Percentiles rank a stretch among this genome's conserved stretches.
These are phyloP conservation scores for Psettodes erumei DNA, from an alignment of 2,113 vertebrate genomes.

Conservation along the genomic window DNA sequence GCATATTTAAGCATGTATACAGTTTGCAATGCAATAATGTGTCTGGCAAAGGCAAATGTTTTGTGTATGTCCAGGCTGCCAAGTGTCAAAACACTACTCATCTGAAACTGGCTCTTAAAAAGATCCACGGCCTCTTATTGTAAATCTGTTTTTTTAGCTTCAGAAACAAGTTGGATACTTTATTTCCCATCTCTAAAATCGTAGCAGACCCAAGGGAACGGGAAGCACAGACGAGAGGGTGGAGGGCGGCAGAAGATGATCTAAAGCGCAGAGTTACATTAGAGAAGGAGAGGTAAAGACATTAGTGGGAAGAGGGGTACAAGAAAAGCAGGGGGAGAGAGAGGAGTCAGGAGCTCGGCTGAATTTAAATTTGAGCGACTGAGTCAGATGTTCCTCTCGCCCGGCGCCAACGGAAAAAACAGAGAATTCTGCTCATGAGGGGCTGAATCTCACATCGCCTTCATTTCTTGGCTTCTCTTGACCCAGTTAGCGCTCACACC, in stretches of 20 bases:
- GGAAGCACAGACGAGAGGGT: not conserved
- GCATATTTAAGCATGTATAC: not conserved
- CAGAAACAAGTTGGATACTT: not conserved
- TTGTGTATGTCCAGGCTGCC: slow-evolving; percentile 6
- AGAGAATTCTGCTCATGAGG: slow-evolving; percentile 68
- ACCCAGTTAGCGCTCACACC: slow-evolving; percentile 67
- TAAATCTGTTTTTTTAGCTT: slow-evolving; percentile 16
- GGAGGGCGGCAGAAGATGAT: slow-evolving; percentile 38
- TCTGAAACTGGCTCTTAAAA: slow-evolving; percentile 24
- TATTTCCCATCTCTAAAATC: not conserved
- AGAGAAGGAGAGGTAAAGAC: slow-evolving; percentile 61
- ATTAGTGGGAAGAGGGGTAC: slow-evolving; percentile 50
- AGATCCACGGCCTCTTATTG: slow-evolving; percentile 13
- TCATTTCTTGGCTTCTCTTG: slow-evolving; percentile 61
- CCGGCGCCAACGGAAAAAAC: slow-evolving; percentile 83
- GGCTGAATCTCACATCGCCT: slow-evolving; percentile 67
- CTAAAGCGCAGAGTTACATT: slow-evolving; percentile 38
- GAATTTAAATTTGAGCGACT: slow-evolving; percentile 72
- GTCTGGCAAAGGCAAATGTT: not conserved
- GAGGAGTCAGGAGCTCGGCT: slow-evolving; percentile 62
- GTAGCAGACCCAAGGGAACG: not conserved
- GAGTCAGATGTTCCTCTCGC: slow-evolving; percentile 83
- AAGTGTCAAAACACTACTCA: slow-evolving; percentile 24
- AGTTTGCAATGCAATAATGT: not conserved
- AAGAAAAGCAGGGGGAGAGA: slow-evolving; percentile 40